These are phyloP conservation scores for Acronicta psi DNA, from an alignment of 2,888 invertebrate species.

Conservation along the genomic window DNA sequence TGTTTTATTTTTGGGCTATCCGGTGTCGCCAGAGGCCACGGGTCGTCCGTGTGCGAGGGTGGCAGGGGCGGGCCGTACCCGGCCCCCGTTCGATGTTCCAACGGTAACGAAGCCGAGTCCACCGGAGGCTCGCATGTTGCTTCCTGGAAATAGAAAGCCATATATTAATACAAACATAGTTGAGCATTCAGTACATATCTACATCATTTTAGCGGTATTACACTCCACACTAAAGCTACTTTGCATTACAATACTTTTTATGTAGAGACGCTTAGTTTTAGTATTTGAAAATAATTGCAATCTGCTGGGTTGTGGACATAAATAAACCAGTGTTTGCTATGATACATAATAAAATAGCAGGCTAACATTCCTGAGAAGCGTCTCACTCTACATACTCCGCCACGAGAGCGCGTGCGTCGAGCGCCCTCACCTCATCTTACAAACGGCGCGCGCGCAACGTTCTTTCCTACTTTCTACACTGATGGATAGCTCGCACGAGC, in stretches of 20 bases:
- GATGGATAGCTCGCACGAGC: slow-evolving; percentile 85
- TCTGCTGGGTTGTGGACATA: slow-evolving; percentile 24
- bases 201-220: not conserved
- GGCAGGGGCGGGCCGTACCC: slow-evolving; percentile 93
- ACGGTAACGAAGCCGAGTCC: slow-evolving; percentile 94
- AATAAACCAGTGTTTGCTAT: slow-evolving; percentile 29
- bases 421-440: slow-evolving; percentile 64
- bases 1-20: slow-evolving; percentile 98
- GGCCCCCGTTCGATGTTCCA: slow-evolving; percentile 94
- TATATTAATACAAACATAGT: slow-evolving; percentile 20
- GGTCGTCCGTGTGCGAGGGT: slow-evolving; percentile 91
- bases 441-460: slow-evolving; percentile 65
- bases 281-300: too few species aligned
- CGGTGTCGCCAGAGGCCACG: slow-evolving; percentile 96
- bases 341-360: slow-evolving; percentile 45
- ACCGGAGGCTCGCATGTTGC: slow-evolving; percentile 94
- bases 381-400: slow-evolving; percentile 83
- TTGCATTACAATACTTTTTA: too few species aligned
- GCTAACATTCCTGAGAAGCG: slow-evolving; percentile 74
- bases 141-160: slow-evolving; percentile 88
- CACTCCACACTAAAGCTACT: too few species aligned
- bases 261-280: not conserved
- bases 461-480: slow-evolving; percentile 88
- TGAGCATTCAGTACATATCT: slow-evolving; percentile 6
- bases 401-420: slow-evolving; percentile 70